These are phyloP conservation scores for Lepidocyrtinus sp. DNA, from an alignment of 2,888 invertebrate genomes.

Conservation along the genomic window DNA sequence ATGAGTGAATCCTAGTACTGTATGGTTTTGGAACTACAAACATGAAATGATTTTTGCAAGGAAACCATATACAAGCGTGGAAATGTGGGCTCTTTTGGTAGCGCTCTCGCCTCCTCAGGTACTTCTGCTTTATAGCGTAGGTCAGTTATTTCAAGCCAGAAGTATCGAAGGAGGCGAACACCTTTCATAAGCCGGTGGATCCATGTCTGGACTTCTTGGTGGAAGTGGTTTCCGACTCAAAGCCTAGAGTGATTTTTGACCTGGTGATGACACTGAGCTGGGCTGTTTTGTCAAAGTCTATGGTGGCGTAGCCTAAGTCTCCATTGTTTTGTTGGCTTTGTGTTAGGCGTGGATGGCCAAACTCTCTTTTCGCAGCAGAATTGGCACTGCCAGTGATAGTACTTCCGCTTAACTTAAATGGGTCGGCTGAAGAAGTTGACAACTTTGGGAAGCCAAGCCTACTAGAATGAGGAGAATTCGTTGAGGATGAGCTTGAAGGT, in stretches of 20 bases:
- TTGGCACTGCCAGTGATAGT: neutral
- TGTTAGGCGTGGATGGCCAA: slow-evolving; percentile 24
- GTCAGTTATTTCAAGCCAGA: slow-evolving; percentile 42
- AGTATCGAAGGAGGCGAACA: slow-evolving; percentile 61
- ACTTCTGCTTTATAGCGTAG: slow-evolving; percentile 39
- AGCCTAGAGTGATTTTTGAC: slow-evolving; percentile 67
- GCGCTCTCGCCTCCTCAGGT: slow-evolving; percentile 55
- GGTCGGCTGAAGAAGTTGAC: slow-evolving; percentile 28
- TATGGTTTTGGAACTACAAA: too few relatives aligned
- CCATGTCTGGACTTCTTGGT: slow-evolving; percentile 47
- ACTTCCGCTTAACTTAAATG: neutral
- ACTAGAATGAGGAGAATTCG: slow-evolving; percentile 38
- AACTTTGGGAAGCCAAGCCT: slow-evolving; percentile 27
- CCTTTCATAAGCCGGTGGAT: slow-evolving; percentile 52
- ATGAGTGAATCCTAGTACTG: too few relatives aligned
- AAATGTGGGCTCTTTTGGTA: too few relatives aligned
- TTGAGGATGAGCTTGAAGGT: slow-evolving; percentile 64
- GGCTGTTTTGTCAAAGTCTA: slow-evolving; percentile 94
- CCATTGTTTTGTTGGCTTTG: slow-evolving; percentile 35
- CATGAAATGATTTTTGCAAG: too few relatives aligned
- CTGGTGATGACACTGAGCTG: slow-evolving; percentile 77
- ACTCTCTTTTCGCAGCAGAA: slow-evolving; percentile 5
- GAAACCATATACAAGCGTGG: too few relatives aligned
- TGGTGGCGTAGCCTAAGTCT: slow-evolving; percentile 84
- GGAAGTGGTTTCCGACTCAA: slow-evolving; percentile 41